Conservation (phyloP, 2,888 invertebrate species). For the Ceratothoa steindachneri region DNA sequence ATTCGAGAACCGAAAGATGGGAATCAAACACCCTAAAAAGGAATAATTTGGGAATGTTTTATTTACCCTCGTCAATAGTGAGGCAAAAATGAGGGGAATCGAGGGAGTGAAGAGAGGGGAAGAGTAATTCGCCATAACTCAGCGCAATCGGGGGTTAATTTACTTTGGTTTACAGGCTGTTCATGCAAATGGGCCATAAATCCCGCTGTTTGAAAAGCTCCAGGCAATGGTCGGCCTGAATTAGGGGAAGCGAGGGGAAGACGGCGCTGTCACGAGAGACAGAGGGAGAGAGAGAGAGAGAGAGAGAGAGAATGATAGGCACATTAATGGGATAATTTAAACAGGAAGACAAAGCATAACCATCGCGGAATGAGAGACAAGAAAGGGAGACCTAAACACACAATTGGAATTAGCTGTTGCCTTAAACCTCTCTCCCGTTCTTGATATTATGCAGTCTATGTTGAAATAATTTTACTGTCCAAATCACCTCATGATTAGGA, state of each 20-base stretch:
- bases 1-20: no score
- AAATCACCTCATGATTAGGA: no score
- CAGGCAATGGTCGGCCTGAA: not conserved
- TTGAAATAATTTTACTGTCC: no score
- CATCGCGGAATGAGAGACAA: no score
- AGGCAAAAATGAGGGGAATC: slow-evolving; percentile 1
- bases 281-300: not conserved
- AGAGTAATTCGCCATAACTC: slow-evolving; percentile 10
- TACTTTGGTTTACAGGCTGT: slow-evolving; percentile 13
- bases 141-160: slow-evolving; percentile 15
- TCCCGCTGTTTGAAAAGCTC: not conserved
- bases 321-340: not conserved
- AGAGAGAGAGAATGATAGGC: not conserved
- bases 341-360: no score
- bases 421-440: no score
- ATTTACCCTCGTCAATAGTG: no score
- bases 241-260: not conserved
- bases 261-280: not conserved
- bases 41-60: no score
- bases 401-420: no score
- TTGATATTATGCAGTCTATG: no score
- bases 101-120: not conserved
- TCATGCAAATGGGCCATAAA: slow-evolving; percentile 12
- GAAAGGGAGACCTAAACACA: no score
- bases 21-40: no score